A percentile compares a stretch with the other conserved stretches of the same genome.
phyloP scores from a whole-genome alignment of 2,888 invertebrate genomes.

The Ganaspis brasiliensis region DNA sequence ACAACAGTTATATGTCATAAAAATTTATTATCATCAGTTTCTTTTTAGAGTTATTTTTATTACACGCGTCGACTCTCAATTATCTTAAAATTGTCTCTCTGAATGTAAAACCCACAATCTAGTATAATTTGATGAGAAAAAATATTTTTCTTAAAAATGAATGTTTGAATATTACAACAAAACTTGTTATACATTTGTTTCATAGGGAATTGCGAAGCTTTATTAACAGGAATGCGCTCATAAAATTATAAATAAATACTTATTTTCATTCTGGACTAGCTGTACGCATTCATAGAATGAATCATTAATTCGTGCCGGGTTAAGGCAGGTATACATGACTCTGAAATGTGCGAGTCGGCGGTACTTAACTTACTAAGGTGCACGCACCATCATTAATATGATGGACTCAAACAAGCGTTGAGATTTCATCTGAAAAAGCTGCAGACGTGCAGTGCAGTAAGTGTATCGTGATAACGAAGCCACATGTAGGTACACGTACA shows the following conservation, averaged over 20 bases:
- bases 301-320: too few relatives aligned
- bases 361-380: neutral
- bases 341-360: too few relatives aligned
- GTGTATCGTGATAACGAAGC: conserved; percentile 58
- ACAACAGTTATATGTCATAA: neutral
- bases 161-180: neutral
- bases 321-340: too few relatives aligned
- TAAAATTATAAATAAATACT: too few relatives aligned
- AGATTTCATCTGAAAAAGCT: conserved; percentile 58
- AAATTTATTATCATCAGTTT: conserved; percentile 3
- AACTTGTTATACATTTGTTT: too few relatives aligned
- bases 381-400: conserved; percentile 27
- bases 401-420: neutral
- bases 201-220: too few relatives aligned
- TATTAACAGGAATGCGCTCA: too few relatives aligned
- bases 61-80: neutral
- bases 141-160: neutral
- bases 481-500: conserved; percentile 59
- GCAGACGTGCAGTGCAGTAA: conserved; percentile 47
- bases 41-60: conserved; percentile 3
- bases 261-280: too few relatives aligned
- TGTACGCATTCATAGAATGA: too few relatives aligned
- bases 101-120: neutral
- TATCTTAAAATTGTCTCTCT: neutral
- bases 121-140: neutral